Base-by-base conservation (phyloP, 1,140 invertebrate species). In the Solenopsis invicta region DNA sequence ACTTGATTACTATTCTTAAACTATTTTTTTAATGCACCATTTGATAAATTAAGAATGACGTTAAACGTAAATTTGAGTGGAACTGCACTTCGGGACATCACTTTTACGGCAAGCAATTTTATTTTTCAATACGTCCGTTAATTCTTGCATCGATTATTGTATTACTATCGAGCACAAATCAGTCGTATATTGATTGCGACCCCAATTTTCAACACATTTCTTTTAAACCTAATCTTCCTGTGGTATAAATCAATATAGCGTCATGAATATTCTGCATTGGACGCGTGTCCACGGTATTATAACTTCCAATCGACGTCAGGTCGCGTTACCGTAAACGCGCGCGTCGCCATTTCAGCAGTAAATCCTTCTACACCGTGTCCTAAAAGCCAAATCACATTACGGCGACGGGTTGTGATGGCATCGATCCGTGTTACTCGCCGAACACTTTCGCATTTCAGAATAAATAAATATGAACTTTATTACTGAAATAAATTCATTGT, bases 281-380 rank as follows among this genome's bases (percentile, higher is more conserved):
- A 89, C 85, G 62, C 54, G 78, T 89, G 75, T 87, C 88, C 77
- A 54, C 34, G 76, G 77, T 87, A 86, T 90, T 90, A 90, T 85
- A 90, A 90, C 82, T 90, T 90, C 81, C 74, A 88, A 90, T 90
- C 80, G 86, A 85, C 62, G 89, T 88, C 89, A 52, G 62, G 12
- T 16, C 69, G 86, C 71, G 87, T 90, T 88, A 90, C 67, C 71
- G 86, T 90, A 90, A 89, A 90, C 62, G 77, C 61, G 59, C 72
- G 76, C 84, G 86, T 52, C 71, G 50, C 86, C 67, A 62, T 85
- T 88, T 85, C 86, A 41, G 75, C 37, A 77, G 67, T 66, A 88
- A 90, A 90, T 90, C 86, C 88, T 90, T 86, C 71, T 56, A 13
- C 52, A 67, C 78, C 75, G 78, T 59, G 48, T 74, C 18, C 88